Conservation (phyloP, 1,140 invertebrate genomes). For the Megalopta genalis region DNA sequence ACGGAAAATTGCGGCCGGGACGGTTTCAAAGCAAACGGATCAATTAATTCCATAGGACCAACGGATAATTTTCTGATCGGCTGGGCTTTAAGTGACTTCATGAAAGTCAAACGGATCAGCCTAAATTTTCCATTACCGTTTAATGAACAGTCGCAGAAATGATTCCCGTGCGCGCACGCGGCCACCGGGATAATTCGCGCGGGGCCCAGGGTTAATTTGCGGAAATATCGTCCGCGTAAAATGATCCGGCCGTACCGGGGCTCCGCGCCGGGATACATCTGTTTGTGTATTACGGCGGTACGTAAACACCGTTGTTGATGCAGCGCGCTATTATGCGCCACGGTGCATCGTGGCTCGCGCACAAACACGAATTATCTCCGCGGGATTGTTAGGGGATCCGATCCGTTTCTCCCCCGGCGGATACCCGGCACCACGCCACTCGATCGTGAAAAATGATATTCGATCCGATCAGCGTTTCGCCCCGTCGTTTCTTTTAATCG, state of each 20-base stretch:
- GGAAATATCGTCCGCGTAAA: constrained; percentile 40
- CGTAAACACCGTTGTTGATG: constrained; percentile 43
- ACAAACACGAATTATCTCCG: constrained; percentile 43
- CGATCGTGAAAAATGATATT: constrained; percentile 25
- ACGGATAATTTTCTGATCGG: not conserved
- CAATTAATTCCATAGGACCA: not conserved
- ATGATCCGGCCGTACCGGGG: constrained; percentile 27
- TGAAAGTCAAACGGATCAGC: constrained; percentile 1
- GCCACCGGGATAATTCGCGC: constrained; percentile 1
- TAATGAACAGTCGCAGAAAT: constrained; percentile 9
- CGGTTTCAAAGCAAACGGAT: not conserved
- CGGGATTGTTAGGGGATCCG: constrained; percentile 28
- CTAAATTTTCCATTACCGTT: not conserved
- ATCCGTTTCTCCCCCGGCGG: not conserved
- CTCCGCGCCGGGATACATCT: constrained; percentile 14
- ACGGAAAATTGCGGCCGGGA: too few species aligned
- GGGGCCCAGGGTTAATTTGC: not conserved
- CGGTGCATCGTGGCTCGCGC: not conserved
- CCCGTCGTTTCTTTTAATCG: not conserved
- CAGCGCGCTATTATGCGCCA: constrained; percentile 33
- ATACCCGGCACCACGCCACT: not conserved
- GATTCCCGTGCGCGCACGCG: not conserved
- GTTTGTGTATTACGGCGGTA: constrained; percentile 31
- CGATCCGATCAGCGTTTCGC: constrained; percentile 5
- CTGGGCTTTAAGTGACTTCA: not conserved